Evolutionary conservation across 37 sponge, comb jelly and placozoan genomes (phyloP), one percentile per base, ranked within the genome.

Genomic region (Hexactinellida sp.): DNA sequence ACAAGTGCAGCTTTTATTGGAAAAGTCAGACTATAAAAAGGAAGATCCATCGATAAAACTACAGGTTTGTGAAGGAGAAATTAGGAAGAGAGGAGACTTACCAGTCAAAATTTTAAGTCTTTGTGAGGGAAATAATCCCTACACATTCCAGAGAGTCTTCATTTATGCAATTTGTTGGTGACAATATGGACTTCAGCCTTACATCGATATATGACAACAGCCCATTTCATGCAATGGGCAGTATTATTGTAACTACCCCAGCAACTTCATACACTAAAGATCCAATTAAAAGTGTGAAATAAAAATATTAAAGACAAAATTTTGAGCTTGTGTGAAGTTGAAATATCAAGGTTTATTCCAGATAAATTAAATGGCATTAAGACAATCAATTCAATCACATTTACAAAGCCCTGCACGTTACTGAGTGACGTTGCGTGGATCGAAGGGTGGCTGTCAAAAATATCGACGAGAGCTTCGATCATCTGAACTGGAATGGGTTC

Each of bases 241-340:
- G n/a, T 85, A 85, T 88, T 38, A 85, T 83, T 85, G 54, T 85
- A 82, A 71, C 86, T 32, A 85, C 83, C 55, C 47, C 5, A 13
- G 47, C 47, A 13, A 5, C 47, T 16, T 13, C 47, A 16, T 41
- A 16, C 10, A 34, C 89, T 13, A 54, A 84, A 88, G 55, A 87
- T 83, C 28, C 47, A 16, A 13, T 41, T 13, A 41, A 41, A 5
- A 41, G 47, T 16, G 47, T 41, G 47, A 41, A 41, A 41, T 41
- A 13, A 5, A 41, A 5, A 16, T 13, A 13, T 16, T 13, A 13
- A 41, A 13, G 47, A 13, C 13, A 41, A 41, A 13, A 41, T 41
- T 13, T 41, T 5, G 13, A 41, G 47, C 10, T 13, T 13, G n/a
- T 13, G 10, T 41, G 47, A 41, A 41, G 47, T 41, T 5, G 13